phyloP scores from a whole-genome alignment of 2,888 invertebrate genomes.

The Drosophila rubida region DNA sequence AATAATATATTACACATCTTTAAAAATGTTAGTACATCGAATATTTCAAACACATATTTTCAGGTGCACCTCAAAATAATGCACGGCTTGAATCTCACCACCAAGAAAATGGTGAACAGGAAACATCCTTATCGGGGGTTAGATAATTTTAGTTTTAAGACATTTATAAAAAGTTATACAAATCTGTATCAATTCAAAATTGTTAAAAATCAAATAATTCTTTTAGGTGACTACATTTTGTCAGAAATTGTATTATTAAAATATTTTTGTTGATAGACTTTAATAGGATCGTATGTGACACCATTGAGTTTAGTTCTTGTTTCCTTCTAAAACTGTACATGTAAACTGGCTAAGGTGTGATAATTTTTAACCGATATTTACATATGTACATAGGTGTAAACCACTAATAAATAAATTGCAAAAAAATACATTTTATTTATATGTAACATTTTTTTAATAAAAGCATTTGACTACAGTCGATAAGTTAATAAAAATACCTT shows the following conservation, averaged over 20 bases:
- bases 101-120: slow-evolving; percentile 42
- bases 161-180: slow-evolving; percentile 3
- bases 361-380: slow-evolving; percentile 60
- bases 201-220: slow-evolving; percentile 31
- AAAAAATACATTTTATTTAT: slow-evolving; percentile 6
- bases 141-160: slow-evolving; percentile 53
- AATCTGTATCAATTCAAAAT: slow-evolving; percentile 32
- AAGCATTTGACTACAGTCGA: too few relatives aligned
- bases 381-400: slow-evolving; percentile 49
- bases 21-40: neutral
- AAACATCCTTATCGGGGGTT: slow-evolving; percentile 52
- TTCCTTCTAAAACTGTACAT: slow-evolving; percentile 30
- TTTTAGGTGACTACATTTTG: slow-evolving; percentile 23
- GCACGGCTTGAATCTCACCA: slow-evolving; percentile 90
- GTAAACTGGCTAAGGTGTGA: slow-evolving; percentile 68
- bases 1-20: neutral
- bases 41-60: slow-evolving; percentile 59
- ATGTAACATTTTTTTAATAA: neutral
- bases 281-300: slow-evolving; percentile 24
- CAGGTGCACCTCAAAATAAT: slow-evolving; percentile 93
- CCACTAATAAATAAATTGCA: slow-evolving; percentile 39
- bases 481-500: neutral
- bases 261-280: slow-evolving; percentile 32
- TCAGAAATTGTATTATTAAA: slow-evolving; percentile 38
- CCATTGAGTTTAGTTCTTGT: slow-evolving; percentile 28